Evolutionary conservation across 2,888 invertebrate species (phyloP).

Genomic region (Salticus scenicus): DNA sequence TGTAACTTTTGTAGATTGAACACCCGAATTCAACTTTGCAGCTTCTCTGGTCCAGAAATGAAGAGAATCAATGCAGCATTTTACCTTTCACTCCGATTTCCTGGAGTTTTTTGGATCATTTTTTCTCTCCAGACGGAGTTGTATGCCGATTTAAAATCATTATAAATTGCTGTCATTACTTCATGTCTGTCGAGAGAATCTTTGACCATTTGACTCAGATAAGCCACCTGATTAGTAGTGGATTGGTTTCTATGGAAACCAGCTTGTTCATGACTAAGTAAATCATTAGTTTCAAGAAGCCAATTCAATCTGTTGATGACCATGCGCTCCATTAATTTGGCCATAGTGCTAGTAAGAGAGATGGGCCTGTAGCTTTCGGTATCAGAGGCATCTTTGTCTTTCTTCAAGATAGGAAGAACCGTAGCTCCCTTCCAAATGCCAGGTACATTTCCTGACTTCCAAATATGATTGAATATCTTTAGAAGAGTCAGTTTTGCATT

Average conservation of each 20-base stretch:
- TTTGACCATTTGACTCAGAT: background rate
- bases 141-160: no score
- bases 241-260: background rate
- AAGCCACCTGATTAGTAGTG: background rate
- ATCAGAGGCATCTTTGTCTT: background rate
- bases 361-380: background rate
- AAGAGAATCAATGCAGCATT: background rate
- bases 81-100: background rate
- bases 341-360: background rate
- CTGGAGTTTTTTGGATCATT: no score
- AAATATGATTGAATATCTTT: background rate
- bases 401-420: slow-evolving; percentile 9
- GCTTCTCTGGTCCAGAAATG: background rate
- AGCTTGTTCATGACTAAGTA: background rate
- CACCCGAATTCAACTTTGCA: background rate
- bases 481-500: slow-evolving; percentile 18
- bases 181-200: background rate
- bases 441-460: background rate
- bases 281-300: no score
- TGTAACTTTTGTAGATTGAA: background rate
- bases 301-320: no score
- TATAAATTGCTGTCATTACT: background rate
- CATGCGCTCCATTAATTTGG: no score
- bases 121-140: no score
- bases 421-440: background rate